Base-by-base conservation (phyloP, 2,888 invertebrate genomes). In the Sarcophaga carnaria region DNA sequence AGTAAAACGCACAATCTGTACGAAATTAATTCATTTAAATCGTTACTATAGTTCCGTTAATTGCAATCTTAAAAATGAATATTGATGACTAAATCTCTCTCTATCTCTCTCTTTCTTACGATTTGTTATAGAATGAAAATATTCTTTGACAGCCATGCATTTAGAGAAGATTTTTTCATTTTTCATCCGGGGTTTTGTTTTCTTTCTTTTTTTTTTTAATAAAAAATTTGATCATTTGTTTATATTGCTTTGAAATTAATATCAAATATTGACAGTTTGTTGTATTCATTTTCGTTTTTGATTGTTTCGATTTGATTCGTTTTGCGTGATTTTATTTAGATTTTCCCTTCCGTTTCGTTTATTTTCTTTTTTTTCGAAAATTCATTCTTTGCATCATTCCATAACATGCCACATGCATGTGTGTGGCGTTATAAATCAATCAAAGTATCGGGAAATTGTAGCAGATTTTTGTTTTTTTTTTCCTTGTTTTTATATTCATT, bases 201-300 rank as follows among this genome's bases (percentile, higher is more conserved):
- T 37, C 11, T 59, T 27, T 22, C 20, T 27, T 54, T 69, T 62
- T 62, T 81, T 63, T 74, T 47, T 22, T 0, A 10, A 60, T 72
- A 22, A n/a, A 37, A 75, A 64, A 71, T 66, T 20, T 20, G 49
- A 80, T 69, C 86, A 67, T 86, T 83, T 86, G 71, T 80, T 83
- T 83, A 77, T 83, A 83, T 86, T 86, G 86, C 72, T 86, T 83
- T 77, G 79, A 86, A 86, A 83, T 83, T 83, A 80, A 86, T 83
- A 86, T 76, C 83, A 86, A 86, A 86, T 54, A 83, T 76, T 80
- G 83, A 86, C 76, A 71, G 76, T 71, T 80, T 83, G 71, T 45
- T 75, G 81, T 45, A 37, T 37, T 49, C 64, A 76, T 64, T 76
- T 77, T 54, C 14, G 25, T 0, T 25, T 70, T 77, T 45, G 37